phyloP scores from a whole-genome alignment of 2,797 vertebrate species.

The Pygocentrus nattereri region DNA sequence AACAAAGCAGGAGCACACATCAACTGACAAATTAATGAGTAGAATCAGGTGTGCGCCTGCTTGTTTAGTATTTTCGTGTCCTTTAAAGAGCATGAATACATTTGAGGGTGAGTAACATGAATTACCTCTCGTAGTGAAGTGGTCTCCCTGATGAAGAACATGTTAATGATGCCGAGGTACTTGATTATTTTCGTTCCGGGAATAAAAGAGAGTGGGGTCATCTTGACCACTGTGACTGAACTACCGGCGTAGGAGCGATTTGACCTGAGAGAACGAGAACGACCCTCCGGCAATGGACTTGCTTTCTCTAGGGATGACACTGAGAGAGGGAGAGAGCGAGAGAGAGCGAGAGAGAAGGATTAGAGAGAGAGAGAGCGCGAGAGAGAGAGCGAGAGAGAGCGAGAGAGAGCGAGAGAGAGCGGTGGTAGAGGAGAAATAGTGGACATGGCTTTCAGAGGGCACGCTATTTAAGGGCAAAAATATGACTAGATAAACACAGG shows the following conservation, averaged over 20 bases:
- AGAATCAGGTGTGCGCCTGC: too few species aligned
- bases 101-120: neutral
- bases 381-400: constrained; percentile 36
- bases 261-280: constrained; percentile 85
- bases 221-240: constrained; percentile 92
- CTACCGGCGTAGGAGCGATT: constrained; percentile 80
- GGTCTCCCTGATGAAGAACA: constrained; percentile 99
- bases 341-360: constrained; percentile 22
- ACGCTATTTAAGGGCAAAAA: constrained; percentile 54
- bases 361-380: neutral
- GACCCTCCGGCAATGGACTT: constrained; percentile 90
- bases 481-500: constrained; percentile 66
- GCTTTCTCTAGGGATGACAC: constrained; percentile 91
- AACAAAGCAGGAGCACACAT: too few species aligned
- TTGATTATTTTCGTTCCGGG: constrained; percentile 95
- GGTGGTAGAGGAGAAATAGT: constrained; percentile 57
- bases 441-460: constrained; percentile 64
- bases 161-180: constrained; percentile 98
- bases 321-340: constrained; percentile 61
- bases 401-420: constrained; percentile 15
- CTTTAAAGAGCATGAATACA: neutral
- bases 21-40: too few species aligned
- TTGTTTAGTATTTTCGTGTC: neutral
- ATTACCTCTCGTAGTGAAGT: constrained; percentile 96
- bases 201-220: constrained; percentile 97